Conservation (phyloP, 2,113 vertebrate genomes). For the Ailurus styani region DNA sequence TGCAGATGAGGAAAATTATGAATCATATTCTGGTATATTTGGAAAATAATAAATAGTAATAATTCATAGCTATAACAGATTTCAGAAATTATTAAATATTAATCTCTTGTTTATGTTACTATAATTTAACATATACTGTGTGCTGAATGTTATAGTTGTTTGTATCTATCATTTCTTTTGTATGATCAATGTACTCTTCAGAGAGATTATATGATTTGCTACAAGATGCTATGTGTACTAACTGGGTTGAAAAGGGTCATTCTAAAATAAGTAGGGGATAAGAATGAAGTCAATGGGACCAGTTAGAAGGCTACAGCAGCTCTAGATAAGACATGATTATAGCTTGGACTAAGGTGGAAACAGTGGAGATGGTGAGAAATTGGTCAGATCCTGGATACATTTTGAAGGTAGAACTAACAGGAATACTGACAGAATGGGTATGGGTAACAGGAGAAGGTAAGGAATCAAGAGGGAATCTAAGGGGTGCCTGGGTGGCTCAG, state of each 20-base stretch:
- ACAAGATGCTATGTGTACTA: neutral
- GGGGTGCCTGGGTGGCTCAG: too few relatives aligned
- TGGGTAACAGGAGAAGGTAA: neutral
- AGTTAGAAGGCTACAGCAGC: neutral
- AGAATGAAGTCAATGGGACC: neutral
- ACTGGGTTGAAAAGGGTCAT: neutral
- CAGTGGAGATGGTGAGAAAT: neutral
- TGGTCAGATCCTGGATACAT: neutral
- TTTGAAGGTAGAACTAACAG: neutral
- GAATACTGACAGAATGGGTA: neutral
- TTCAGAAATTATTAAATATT: neutral
- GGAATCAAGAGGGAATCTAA: neutral
- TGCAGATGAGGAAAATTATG: neutral
- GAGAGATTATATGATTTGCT: neutral
- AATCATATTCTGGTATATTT: neutral
- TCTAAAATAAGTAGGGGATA: neutral
- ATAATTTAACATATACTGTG: neutral
- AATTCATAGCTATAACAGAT: neutral
- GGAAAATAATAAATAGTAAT: slow-evolving; percentile 7
- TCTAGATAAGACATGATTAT: neutral
- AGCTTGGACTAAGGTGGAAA: neutral
- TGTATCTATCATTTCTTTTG: neutral
- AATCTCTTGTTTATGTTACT: neutral
- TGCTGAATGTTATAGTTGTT: neutral
- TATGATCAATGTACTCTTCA: neutral